Percentiles rank a stretch among this genome's conserved stretches.
Evolutionary conservation across 2,888 invertebrate species (phyloP).

Genomic region (Spodoptera exigua): DNA sequence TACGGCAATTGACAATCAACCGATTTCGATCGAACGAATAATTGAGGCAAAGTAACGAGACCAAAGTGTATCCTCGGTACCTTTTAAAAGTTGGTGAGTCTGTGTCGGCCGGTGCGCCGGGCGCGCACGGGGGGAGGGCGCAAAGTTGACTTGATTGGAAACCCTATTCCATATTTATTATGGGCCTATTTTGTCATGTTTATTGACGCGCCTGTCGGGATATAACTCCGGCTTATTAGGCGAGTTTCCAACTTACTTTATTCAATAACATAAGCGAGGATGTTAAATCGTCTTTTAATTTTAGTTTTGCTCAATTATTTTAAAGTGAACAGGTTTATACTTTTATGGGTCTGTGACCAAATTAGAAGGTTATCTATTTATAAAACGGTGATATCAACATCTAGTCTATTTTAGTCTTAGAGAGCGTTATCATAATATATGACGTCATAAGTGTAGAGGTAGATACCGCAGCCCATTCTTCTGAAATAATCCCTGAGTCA

Average conservation of each 20-base stretch:
- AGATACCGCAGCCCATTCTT: background rate
- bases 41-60: background rate
- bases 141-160: conserved; percentile 87
- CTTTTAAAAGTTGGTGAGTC: conserved; percentile 65
- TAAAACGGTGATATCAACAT: background rate
- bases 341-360: too few relatives aligned
- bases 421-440: background rate
- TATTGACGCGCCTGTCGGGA: conserved; percentile 80
- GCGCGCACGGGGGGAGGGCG: conserved; percentile 71
- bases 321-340: background rate
- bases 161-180: conserved; percentile 89
- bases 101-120: conserved; percentile 68
- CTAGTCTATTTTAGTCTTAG: background rate
- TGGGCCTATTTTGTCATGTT: conserved; percentile 87
- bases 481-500: conserved; percentile 1
- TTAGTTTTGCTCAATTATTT: conserved; percentile 19
- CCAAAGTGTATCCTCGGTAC: background rate
- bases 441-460: conserved; percentile 3
- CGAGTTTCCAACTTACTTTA: conserved; percentile 65
- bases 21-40: too few relatives aligned
- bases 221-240: conserved; percentile 69
- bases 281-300: conserved; percentile 37
- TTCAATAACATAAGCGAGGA: conserved; percentile 61
- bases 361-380: too few relatives aligned
- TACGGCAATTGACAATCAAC: too few relatives aligned